A percentile compares a stretch with the other conserved stretches of the same genome.
Conservation (phyloP, 2,888 invertebrate species). For the Sinhomidia bicolor region DNA sequence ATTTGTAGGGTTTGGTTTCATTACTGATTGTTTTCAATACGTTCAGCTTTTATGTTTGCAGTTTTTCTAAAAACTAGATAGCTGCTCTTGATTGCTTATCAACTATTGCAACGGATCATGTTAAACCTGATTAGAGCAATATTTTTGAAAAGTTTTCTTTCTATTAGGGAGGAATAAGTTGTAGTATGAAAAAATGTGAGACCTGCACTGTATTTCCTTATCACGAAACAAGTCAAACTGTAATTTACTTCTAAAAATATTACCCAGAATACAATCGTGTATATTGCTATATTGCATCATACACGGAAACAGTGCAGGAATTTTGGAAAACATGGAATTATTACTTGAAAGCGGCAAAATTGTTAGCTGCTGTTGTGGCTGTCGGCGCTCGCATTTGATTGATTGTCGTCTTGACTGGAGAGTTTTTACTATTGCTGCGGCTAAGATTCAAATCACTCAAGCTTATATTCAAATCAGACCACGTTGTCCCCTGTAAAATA, state of each 20-base stretch:
- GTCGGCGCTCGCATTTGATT: constrained; percentile 77
- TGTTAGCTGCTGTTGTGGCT: constrained; percentile 70
- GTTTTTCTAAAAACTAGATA: neutral
- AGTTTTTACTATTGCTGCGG: constrained; percentile 72
- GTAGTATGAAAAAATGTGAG: neutral
- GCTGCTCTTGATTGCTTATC: constrained; percentile 19
- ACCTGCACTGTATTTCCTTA: neutral
- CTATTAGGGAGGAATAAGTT: neutral
- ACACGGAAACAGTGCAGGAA: neutral
- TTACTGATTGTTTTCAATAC: constrained; percentile 31
- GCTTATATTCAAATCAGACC: constrained; percentile 79
- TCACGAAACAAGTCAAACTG: neutral
- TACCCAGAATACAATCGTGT: neutral
- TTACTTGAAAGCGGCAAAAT: constrained; percentile 73
- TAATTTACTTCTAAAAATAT: neutral
- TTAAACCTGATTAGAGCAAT: too few relatives aligned
- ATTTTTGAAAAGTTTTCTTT: neutral
- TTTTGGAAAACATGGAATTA: constrained; percentile 13
- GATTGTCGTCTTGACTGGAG: constrained; percentile 77
- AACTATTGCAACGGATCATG: neutral
- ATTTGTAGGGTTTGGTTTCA: neutral
- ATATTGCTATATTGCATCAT: too few relatives aligned
- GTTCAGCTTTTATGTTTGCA: neutral
- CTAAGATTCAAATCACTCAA: constrained; percentile 78
- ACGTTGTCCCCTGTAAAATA: constrained; percentile 78